phyloP scores from a whole-genome alignment of 2,797 vertebrate genomes.

The Mionectes olivaceus region DNA sequence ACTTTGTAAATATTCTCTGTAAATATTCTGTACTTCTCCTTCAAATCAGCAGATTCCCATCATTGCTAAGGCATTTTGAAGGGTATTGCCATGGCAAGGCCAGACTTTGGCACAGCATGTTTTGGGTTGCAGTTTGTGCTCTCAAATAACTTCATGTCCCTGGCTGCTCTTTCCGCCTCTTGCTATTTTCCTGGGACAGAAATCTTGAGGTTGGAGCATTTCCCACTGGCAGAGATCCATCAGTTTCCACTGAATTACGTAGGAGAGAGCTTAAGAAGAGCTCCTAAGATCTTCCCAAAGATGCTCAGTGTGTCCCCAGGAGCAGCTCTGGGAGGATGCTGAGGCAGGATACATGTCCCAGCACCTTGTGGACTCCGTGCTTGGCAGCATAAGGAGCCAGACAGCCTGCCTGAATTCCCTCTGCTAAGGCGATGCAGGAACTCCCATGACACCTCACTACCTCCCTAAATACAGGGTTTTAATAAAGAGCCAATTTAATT shows the following conservation, averaged over 20 bases:
- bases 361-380: fast-evolving
- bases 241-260: background rate
- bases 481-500: conserved; percentile 22
- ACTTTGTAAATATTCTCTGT: background rate
- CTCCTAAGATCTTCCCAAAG: background rate
- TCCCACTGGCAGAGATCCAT: background rate
- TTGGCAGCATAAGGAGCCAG: background rate
- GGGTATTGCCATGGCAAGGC: background rate
- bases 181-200: conserved; percentile 11
- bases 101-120: background rate
- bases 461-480: background rate
- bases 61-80: background rate
- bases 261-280: background rate
- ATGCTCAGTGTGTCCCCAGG: fast-evolving
- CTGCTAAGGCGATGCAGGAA: background rate
- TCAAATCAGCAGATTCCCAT: background rate
- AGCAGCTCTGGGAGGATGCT: background rate
- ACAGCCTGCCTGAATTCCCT: background rate
- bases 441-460: background rate
- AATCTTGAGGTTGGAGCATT: background rate
- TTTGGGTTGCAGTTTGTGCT: background rate
- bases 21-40: background rate
- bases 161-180: background rate
- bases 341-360: background rate
- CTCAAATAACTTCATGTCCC: background rate